Conservation (phyloP, 2,113 vertebrate species). For the Piaya cayana region DNA sequence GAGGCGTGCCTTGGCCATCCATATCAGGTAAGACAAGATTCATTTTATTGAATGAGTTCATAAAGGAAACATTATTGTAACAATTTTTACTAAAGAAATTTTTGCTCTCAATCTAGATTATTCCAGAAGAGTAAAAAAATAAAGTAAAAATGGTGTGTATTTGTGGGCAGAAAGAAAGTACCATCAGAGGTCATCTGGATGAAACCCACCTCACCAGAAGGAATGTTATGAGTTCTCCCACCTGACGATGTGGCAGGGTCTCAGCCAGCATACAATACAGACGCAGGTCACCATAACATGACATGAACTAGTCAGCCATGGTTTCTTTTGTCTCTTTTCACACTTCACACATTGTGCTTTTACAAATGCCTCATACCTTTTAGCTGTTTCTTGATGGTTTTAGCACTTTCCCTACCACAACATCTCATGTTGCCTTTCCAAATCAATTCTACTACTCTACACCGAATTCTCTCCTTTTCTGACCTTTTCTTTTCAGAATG, state of each 20-base stretch:
- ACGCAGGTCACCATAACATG: not conserved
- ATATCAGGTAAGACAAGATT: not conserved
- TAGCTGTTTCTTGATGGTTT: not conserved
- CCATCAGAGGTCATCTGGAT: not conserved
- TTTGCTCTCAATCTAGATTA: not conserved
- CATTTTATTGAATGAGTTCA: not conserved
- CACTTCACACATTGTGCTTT: not conserved
- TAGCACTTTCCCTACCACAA: slow-evolving; percentile 11
- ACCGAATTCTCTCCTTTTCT: not conserved
- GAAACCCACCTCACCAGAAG: not conserved
- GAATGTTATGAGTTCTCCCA: rapidly evolving
- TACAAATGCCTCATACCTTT: not conserved
- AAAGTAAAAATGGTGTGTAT: not conserved
- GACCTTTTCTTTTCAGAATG: slow-evolving; percentile 18
- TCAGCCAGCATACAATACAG: rapidly evolving
- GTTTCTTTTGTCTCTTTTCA: slow-evolving; percentile 34
- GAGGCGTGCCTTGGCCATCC: not conserved
- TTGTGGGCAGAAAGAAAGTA: not conserved
- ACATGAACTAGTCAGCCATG: not conserved
- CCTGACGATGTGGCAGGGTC: not conserved
- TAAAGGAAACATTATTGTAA: not conserved
- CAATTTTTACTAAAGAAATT: not conserved
- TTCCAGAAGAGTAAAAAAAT: not conserved
- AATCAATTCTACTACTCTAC: not conserved
- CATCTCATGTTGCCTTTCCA: not conserved